Base-by-base conservation (phyloP, 2,888 invertebrate species). In the Adelognathus sp. region DNA sequence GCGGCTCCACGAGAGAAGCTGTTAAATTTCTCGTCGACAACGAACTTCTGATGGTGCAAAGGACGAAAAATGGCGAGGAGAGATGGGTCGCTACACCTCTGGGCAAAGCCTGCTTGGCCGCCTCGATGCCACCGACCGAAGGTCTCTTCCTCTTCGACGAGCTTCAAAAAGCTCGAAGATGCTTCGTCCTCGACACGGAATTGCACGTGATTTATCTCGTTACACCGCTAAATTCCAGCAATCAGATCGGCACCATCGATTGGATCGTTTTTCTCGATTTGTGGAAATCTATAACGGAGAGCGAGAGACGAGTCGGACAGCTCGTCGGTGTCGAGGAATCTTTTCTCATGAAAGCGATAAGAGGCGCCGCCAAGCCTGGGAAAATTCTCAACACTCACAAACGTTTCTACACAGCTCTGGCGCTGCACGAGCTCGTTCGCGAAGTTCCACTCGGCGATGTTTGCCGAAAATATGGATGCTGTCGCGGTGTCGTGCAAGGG, bases 131-230 rank as follows among this genome's bases (percentile, higher is more conserved):
- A n/a, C 99, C 99, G 0, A 96, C 96, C 89, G 98, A 99, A 90
- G 98, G 98, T 0, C 92, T 99, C 6, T 94, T 96, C 16, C 93
- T 99, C 46, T 97, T 98, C 88, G 94, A 95, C 80, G 99, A 99
- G 91, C 91, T 99, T 27, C 96, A 97, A 90, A 96, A 95, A 90
- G 98, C 99, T 0, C 93, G 98, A 6, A 95, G 96, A 85, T 96
- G 97, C 88, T 96, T 99, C 88, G 98, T 98, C 0, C 92, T 99
- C 9, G 98, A 98, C 89, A 97, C 97, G 69, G 99, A 99, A 87
- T 93, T 99, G 1, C 99, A 99, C 92, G 94, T 99, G 44, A 95
- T 99, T 58, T 99, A 99, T 91, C 93, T 98, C 86, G 98, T 98
- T 44, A 99, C 99, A 1, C 99, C 99, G 0, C 96, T 97, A 81